Conservation (phyloP, 2,888 invertebrate genomes). For the Cephus nigrinus region DNA sequence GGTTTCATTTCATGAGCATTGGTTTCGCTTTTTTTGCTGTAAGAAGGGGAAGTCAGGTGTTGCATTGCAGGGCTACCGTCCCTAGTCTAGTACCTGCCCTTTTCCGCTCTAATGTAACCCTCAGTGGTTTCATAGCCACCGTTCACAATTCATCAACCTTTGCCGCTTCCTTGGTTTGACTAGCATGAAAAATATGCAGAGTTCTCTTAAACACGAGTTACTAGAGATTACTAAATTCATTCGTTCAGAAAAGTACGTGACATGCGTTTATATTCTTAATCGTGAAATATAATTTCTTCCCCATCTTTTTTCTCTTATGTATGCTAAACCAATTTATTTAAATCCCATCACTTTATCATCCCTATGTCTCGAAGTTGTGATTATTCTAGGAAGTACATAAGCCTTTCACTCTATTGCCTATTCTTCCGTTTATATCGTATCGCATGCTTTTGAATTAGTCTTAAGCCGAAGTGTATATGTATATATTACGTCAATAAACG, state of each 20-base stretch:
- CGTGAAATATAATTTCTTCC: neutral
- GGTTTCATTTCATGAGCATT: neutral
- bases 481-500: neutral
- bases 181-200: neutral
- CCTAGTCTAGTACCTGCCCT: neutral
- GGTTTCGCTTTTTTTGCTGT: conserved; percentile 1
- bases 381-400: neutral
- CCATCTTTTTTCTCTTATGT: neutral
- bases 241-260: neutral
- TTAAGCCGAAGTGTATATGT: neutral
- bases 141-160: neutral
- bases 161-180: neutral
- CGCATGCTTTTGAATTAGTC: neutral
- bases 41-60: neutral
- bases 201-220: neutral
- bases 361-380: neutral
- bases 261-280: neutral
- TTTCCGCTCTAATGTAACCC: neutral
- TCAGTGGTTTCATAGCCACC: neutral
- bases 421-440: neutral
- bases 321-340: neutral
- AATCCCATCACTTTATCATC: neutral
- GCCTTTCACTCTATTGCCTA: neutral
- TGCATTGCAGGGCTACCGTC: neutral
- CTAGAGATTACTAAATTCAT: neutral